phyloP scores from a whole-genome alignment of 2,888 invertebrate species.

The Zhengitettix transpicula region DNA sequence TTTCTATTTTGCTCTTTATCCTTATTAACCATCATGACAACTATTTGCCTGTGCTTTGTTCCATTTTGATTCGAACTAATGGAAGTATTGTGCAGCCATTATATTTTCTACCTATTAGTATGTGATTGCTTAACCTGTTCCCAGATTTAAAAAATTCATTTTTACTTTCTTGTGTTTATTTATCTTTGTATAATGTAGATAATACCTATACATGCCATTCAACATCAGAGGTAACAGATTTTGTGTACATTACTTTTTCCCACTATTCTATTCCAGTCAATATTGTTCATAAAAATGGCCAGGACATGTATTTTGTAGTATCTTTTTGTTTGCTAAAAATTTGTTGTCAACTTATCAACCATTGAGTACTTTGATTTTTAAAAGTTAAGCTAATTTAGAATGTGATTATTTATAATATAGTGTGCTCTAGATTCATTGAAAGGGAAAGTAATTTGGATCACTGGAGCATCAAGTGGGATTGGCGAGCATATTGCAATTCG shows the following conservation, averaged over 20 bases:
- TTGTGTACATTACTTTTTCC: neutral
- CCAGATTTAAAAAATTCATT: neutral
- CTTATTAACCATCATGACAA: no score
- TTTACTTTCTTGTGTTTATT: neutral
- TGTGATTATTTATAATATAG: neutral
- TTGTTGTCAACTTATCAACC: neutral
- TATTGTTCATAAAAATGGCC: no score
- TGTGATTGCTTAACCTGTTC: neutral
- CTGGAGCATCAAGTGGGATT: slow-evolving; percentile 72
- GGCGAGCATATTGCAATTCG: slow-evolving; percentile 55
- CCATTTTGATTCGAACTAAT: no score
- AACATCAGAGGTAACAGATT: neutral
- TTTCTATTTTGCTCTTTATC: neutral
- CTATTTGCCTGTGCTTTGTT: no score
- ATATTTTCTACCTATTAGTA: no score
- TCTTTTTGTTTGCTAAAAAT: neutral
- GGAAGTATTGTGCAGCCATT: no score
- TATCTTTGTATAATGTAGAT: no score
- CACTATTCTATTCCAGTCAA: no score
- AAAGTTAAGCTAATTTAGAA: neutral
- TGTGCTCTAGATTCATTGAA: slow-evolving; percentile 29
- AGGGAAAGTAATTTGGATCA: slow-evolving; percentile 67
- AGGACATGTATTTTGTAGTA: neutral
- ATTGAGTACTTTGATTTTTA: neutral
- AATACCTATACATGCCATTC: no score